phyloP scores from a whole-genome alignment of 2,888 invertebrate genomes.

The Xanthorhoe designata region DNA sequence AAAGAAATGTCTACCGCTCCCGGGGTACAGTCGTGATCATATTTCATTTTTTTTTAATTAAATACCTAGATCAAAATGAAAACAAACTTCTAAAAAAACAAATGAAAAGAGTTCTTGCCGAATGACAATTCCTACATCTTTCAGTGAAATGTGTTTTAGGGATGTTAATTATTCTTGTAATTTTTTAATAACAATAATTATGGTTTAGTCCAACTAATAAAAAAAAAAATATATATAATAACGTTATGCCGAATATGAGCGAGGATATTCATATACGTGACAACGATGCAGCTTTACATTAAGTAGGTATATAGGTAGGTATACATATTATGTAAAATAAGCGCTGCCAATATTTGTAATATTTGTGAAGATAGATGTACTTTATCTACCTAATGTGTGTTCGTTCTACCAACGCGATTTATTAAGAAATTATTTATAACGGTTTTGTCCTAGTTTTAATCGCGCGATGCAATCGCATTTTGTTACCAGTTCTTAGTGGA shows the following conservation, averaged over 20 bases:
- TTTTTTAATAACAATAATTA: no score
- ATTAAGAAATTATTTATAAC: not conserved
- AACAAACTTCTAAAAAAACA: no score
- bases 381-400: not conserved
- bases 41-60: no score
- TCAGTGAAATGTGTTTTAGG: no score
- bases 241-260: no score
- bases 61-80: no score
- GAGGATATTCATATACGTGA: not conserved
- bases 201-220: not conserved
- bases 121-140: no score
- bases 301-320: not conserved
- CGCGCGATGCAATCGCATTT: slow-evolving; percentile 25
- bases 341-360: not conserved
- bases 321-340: not conserved
- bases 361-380: not conserved
- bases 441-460: not conserved
- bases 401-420: not conserved
- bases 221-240: not conserved
- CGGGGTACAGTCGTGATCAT: no score
- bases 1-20: no score
- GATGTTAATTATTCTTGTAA: no score
- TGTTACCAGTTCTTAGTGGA: slow-evolving; percentile 22
- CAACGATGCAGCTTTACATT: not conserved
- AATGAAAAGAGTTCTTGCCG: no score